These are phyloP conservation scores for Drosophila equinoxialis DNA, from an alignment of 1,140 invertebrate species.

Conservation along the genomic window DNA sequence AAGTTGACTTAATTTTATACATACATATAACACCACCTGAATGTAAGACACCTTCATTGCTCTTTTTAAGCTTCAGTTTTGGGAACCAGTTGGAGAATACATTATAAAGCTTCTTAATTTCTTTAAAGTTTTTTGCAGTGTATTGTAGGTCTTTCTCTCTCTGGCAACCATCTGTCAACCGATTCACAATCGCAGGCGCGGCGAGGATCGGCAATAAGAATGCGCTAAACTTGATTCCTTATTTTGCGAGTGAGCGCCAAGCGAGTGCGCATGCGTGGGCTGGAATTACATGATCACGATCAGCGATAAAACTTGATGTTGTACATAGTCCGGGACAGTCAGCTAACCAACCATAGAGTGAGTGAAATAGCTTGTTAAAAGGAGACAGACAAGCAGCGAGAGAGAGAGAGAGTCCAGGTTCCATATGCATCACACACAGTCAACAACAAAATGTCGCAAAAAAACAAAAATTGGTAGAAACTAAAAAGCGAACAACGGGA, in stretches of 20 bases:
- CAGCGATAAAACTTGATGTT: slow-evolving; percentile 83
- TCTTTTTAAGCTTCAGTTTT: too few relatives aligned
- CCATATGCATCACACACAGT: slow-evolving; percentile 20
- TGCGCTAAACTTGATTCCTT: slow-evolving; percentile 80
- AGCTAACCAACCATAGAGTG: slow-evolving; percentile 6
- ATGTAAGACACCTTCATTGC: too few relatives aligned
- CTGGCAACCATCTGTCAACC: slow-evolving; percentile 76
- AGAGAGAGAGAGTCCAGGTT: slow-evolving; percentile 28
- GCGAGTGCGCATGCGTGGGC: slow-evolving; percentile 80
- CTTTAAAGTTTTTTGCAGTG: not conserved
- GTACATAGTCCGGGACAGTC: slow-evolving; percentile 62
- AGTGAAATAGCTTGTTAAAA: slow-evolving; percentile 1
- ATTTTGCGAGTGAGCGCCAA: slow-evolving; percentile 53
- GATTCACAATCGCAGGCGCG: slow-evolving; percentile 50
- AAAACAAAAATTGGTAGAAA: slow-evolving; percentile 12
- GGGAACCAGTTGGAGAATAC: too few relatives aligned
- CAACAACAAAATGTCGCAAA: slow-evolving; percentile 74
- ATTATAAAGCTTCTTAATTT: slow-evolving; percentile 12
- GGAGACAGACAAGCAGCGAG: slow-evolving; percentile 18
- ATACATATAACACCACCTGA: too few relatives aligned
- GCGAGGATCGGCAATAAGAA: slow-evolving; percentile 64
- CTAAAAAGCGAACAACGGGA: slow-evolving; percentile 41
- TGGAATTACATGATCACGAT: slow-evolving; percentile 83
- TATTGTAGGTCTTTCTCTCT: slow-evolving; percentile 59
- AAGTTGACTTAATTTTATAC: too few relatives aligned